Conservation (phyloP, 2,797 vertebrate species). For the Distichodus sexfasciatus region DNA sequence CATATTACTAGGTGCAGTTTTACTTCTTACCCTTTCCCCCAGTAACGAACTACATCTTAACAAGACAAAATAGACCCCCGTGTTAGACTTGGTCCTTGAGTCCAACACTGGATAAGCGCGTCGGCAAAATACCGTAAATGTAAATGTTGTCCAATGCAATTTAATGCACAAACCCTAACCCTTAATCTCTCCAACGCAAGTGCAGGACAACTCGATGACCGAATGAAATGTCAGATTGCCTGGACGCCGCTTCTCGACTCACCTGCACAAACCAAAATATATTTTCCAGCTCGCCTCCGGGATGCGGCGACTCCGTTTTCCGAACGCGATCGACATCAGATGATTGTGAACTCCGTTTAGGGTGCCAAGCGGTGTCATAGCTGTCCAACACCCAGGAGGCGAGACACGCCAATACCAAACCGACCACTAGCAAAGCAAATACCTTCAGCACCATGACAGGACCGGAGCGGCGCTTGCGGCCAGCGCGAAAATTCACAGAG, state of each 20-base stretch:
- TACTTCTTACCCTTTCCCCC: too few species aligned
- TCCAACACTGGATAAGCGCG: too few species aligned
- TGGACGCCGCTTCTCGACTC: conserved; percentile 37
- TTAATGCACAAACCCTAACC: too few species aligned
- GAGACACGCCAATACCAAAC: conserved; percentile 73
- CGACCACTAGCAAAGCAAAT: conserved; percentile 71
- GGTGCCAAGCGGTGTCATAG: conserved; percentile 76
- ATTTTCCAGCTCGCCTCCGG: conserved; percentile 69
- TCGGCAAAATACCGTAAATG: too few species aligned
- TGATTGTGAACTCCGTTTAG: conserved; percentile 66
- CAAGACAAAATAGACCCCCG: too few species aligned
- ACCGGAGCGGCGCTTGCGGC: not conserved
- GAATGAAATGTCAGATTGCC: too few species aligned
- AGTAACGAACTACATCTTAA: too few species aligned
- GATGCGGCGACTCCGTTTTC: conserved; percentile 66
- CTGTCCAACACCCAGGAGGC: conserved; percentile 77
- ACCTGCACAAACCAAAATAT: conserved; percentile 95
- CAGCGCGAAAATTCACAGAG: not conserved
- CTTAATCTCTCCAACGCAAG: too few species aligned
- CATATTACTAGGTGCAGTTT: too few species aligned
- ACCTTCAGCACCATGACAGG: conserved; percentile 75
- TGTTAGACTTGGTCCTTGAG: too few species aligned
- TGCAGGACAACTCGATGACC: too few species aligned
- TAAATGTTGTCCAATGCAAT: too few species aligned
- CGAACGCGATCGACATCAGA: conserved; percentile 35